phyloP scores from a whole-genome alignment of 2,797 vertebrate species.

The Okamejei kenojei region DNA sequence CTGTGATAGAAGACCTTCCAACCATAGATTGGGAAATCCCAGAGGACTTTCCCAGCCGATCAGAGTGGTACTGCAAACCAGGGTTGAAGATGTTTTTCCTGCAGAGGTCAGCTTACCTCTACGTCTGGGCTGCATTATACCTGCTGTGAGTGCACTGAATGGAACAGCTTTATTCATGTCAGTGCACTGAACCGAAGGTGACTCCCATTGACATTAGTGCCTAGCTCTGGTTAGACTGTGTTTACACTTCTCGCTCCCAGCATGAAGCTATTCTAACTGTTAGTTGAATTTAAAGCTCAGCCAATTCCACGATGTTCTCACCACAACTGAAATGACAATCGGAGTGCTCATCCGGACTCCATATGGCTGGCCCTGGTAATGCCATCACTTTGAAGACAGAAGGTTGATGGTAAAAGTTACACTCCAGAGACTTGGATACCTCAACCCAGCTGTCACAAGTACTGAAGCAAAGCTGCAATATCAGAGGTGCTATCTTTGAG shows the following conservation, averaged over 20 bases:
- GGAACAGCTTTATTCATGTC: background rate
- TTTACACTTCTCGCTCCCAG: background rate
- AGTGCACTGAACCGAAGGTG: background rate
- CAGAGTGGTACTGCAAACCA: no score
- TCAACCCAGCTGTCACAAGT: background rate
- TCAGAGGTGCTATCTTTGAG: background rate
- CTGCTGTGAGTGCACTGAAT: background rate
- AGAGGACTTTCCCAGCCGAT: background rate
- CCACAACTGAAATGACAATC: background rate
- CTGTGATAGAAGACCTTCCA: background rate
- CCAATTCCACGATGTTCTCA: background rate
- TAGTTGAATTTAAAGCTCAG: background rate
- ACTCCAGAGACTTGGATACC: background rate
- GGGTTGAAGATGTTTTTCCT: background rate
- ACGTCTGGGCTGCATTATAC: background rate
- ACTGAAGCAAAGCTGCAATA: background rate
- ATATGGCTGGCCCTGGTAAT: background rate
- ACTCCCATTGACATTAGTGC: background rate
- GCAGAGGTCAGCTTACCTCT: background rate
- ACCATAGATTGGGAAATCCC: background rate
- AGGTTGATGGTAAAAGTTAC: background rate
- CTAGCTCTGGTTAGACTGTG: background rate
- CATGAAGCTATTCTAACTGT: background rate
- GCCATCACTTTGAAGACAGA: background rate
- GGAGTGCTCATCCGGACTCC: background rate